Evolutionary conservation across 1,140 invertebrate species (phyloP).

Genomic region (Trypoxylus dichotomus): DNA sequence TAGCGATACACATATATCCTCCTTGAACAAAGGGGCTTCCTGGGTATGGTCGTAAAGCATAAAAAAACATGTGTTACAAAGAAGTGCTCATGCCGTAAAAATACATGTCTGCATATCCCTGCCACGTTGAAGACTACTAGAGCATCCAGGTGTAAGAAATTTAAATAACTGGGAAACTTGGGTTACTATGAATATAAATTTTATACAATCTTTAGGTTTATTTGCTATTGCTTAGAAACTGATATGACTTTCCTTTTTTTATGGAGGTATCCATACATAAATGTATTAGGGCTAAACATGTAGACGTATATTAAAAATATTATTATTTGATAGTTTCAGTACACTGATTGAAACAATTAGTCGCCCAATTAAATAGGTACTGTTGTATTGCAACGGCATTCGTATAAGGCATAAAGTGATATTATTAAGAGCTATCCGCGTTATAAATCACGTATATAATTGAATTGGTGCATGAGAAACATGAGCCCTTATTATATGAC

Average conservation of each 20-base stretch:
- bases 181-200: conserved; percentile 7
- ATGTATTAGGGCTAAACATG: background rate
- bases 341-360: conserved; percentile 1
- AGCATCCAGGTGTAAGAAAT: conserved; percentile 14
- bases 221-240: background rate
- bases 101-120: background rate
- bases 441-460: conserved; percentile 47
- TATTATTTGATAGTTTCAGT: background rate
- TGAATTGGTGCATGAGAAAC: conserved; percentile 42
- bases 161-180: conserved; percentile 14
- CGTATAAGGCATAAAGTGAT: background rate
- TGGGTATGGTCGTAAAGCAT: background rate
- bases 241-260: conserved; percentile 13
- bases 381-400: background rate
- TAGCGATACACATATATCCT: no score
- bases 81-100: background rate
- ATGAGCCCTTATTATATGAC: conserved; percentile 43
- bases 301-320: no score
- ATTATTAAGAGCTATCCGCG: conserved; percentile 37
- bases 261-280: background rate
- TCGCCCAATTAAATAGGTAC: background rate
- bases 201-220: conserved; percentile 3
- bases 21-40: background rate
- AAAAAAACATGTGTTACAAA: background rate
- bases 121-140: background rate